A percentile compares a stretch with the other conserved stretches of the same genome.
Evolutionary conservation across 2,888 invertebrate genomes (phyloP).

Genomic region (Protophormia terraenovae): DNA sequence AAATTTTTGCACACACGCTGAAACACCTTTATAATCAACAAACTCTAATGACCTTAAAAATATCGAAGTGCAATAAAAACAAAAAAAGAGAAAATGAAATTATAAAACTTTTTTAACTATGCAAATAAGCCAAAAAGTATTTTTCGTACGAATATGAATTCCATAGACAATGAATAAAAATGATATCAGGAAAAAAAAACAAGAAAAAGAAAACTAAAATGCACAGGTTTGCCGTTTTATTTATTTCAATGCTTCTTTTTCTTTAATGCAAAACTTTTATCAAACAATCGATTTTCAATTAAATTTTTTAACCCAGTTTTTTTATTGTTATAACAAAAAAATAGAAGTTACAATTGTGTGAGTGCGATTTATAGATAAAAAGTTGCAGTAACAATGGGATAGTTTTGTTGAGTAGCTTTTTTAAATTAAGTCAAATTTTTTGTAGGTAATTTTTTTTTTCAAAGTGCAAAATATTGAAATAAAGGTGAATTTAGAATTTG

Average conservation of each 20-base stretch:
- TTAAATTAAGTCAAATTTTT: background rate
- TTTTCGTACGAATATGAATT: constrained; percentile 33
- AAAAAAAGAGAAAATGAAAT: constrained; percentile 20
- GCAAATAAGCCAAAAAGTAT: constrained; percentile 31
- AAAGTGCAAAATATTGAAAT: background rate
- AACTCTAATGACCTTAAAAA: constrained; percentile 55
- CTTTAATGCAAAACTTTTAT: constrained; percentile 60
- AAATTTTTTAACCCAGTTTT: constrained; percentile 65
- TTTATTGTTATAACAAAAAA: constrained; percentile 1
- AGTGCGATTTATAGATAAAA: constrained; percentile 27
- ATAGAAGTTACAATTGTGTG: background rate
- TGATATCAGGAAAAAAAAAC: background rate
- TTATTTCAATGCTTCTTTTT: constrained; percentile 27
- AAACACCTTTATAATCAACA: background rate
- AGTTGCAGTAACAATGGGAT: background rate
- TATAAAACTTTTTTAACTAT: constrained; percentile 50
- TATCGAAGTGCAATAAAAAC: constrained; percentile 25
- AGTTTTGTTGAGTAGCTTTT: background rate
- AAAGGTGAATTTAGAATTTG: background rate
- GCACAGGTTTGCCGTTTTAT: constrained; percentile 17
- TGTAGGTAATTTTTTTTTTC: background rate
- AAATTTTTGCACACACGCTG: background rate
- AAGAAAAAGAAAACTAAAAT: constrained; percentile 10
- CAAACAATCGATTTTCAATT: constrained; percentile 68
- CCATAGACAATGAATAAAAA: constrained; percentile 62